Percentiles rank a stretch among this genome's conserved stretches.
These are phyloP conservation scores for Numenius arquata DNA, from an alignment of 2,113 vertebrate species.

Conservation along the genomic window DNA sequence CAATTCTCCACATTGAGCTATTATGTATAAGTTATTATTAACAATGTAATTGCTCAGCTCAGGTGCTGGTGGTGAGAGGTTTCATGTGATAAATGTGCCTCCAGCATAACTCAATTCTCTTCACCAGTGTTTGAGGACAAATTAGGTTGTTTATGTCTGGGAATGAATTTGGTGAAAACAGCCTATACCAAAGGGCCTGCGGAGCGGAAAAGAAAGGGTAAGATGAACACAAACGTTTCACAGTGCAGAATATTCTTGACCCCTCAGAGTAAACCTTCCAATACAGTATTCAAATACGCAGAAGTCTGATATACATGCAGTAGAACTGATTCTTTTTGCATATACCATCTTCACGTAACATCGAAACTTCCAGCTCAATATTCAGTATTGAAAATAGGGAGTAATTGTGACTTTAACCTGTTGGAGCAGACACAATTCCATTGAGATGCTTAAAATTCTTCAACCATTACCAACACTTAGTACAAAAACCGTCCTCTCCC, in stretches of 20 bases:
- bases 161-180: background rate
- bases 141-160: background rate
- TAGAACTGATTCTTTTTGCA: background rate
- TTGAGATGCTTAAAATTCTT: background rate
- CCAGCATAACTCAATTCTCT: background rate
- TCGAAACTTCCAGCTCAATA: background rate
- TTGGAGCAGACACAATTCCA: background rate
- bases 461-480: background rate
- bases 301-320: background rate
- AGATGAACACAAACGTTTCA: background rate
- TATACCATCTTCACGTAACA: no score
- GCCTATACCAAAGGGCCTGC: background rate
- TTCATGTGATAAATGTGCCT: background rate
- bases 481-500: background rate
- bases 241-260: background rate
- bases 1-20: background rate
- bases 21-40: background rate
- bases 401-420: background rate
- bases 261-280: background rate
- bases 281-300: background rate
- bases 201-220: background rate
- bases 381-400: background rate
- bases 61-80: constrained; percentile 2
- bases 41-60: background rate
- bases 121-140: background rate